Conservation (phyloP, 1,140 invertebrate genomes). For the Mizuhopecten yessoensis region DNA sequence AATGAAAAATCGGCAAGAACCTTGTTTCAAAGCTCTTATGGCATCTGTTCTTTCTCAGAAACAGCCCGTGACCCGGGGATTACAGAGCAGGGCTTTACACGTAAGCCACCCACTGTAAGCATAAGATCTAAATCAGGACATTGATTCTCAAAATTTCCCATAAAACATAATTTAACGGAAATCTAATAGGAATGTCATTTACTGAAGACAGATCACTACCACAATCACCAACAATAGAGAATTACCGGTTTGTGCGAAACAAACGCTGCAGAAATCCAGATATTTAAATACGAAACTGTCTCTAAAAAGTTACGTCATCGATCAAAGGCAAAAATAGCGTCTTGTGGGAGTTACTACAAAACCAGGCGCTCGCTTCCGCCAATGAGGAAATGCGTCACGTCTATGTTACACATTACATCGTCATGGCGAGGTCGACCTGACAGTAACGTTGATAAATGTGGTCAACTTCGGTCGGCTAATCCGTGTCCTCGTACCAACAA, state of each 20-base stretch:
- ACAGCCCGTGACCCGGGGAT: not conserved
- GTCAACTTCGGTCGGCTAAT: no score
- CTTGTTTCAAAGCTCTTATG: not conserved
- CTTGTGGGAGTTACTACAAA: slow-evolving; percentile 5
- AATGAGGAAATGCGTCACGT: not conserved
- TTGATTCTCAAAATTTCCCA: not conserved
- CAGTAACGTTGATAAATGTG: not conserved
- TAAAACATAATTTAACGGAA: slow-evolving; percentile 33
- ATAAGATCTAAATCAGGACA: not conserved
- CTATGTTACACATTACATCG: not conserved
- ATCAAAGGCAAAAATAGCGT: slow-evolving; percentile 14
- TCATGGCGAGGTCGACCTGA: not conserved
- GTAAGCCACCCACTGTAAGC: not conserved
- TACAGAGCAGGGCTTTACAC: not conserved
- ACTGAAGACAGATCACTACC: not conserved
- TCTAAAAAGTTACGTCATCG: slow-evolving; percentile 9
- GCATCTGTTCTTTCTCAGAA: not conserved
- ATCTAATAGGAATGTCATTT: not conserved
- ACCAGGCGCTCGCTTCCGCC: not conserved
- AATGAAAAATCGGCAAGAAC: not conserved
- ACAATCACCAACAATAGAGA: not conserved
- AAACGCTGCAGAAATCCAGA: not conserved
- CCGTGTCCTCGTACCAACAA: no score
- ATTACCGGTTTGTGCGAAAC: not conserved
- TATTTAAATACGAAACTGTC: slow-evolving; percentile 39